Base-by-base conservation (phyloP, 2,113 vertebrate species). In the Tor tambroides region DNA sequence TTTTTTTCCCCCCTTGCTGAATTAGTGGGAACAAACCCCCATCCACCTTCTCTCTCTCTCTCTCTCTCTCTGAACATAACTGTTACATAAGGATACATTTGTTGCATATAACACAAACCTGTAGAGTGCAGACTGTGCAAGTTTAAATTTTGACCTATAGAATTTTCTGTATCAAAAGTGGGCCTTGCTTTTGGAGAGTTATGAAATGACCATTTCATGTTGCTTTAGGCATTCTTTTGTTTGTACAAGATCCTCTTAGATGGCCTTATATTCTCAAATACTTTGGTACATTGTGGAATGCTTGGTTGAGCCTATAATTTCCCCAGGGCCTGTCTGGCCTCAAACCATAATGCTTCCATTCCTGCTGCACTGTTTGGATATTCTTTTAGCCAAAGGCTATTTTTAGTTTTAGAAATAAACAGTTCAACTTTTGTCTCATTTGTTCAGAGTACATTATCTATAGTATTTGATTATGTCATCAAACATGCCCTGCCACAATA, bases 1-100 rank as follows among this genome's bases (percentile, higher is more conserved):
- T 72, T 83, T 69, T 83, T 84, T 88, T 90, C 86, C 51, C 72
- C 80, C 83, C 81, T 56, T 86, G 84, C 86, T 90, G 86, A 90
- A 88, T 92, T 90, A 19, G 54, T 84, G 87, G 87, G 81, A 43
- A 79, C 83, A 46, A 76, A 83, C 83, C 85, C 74, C 84, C 78
- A 65, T 76, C 59, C 77, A 82, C 71, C 54, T 49, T 38, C 11
- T 12, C 10, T 28, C 38, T 41, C 28, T 41, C 32, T 35, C 67
- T 71, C 6, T 63, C 61, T 63, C 21, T 59, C 59, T 63, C 10
- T 63, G 19, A 19, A 38, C 41, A 26, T 46, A 72, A 21, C 69
- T 41, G 69, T 72, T 72, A 72, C 10, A 72, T 41, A 72, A 72
- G 12, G 23, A 75, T 75, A 26, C 41, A 46, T 46, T 46, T 46